Conservation (phyloP, 2,113 vertebrate species). For the Girardinichthys multiradiatus region DNA sequence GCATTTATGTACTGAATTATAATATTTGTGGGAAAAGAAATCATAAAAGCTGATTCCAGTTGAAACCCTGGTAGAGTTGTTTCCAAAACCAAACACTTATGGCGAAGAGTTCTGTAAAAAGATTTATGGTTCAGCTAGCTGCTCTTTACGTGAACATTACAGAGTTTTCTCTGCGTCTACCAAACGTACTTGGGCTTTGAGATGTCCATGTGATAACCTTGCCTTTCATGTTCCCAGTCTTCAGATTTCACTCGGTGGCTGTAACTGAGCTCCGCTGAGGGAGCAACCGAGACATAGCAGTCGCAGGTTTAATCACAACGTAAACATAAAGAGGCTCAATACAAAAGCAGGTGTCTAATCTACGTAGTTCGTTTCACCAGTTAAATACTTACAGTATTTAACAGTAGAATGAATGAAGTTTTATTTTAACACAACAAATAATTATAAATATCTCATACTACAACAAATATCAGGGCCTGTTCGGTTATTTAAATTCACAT, state of each 20-base stretch:
- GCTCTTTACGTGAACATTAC: constrained; percentile 43
- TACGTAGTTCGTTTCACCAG: not conserved
- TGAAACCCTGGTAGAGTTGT: constrained; percentile 4
- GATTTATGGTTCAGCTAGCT: constrained; percentile 18
- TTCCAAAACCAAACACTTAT: constrained; percentile 31
- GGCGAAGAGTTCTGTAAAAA: constrained; percentile 7
- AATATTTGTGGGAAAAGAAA: constrained; percentile 16
- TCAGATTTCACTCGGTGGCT: constrained; percentile 61
- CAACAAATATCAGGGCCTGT: not conserved
- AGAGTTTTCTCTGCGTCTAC: constrained; percentile 37
- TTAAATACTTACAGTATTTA: not conserved
- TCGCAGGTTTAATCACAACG: constrained; percentile 22
- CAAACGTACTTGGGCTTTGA: constrained; percentile 50
- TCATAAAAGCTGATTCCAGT: constrained; percentile 32
- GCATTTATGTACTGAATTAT: constrained; percentile 33
- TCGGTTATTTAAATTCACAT: too few relatives aligned
- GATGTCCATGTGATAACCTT: constrained; percentile 69
- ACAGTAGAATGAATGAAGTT: not conserved
- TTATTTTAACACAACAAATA: too few relatives aligned
- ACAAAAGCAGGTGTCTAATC: constrained; percentile 16
- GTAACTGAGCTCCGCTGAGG: constrained; percentile 50
- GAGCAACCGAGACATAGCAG: constrained; percentile 10
- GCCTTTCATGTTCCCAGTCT: constrained; percentile 56
- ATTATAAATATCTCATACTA: not conserved
- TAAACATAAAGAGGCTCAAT: constrained; percentile 2